Percentiles rank a stretch among this genome's conserved stretches.
Evolutionary conservation across 2,888 invertebrate genomes (phyloP).

Genomic region (Heliconius cydno): DNA sequence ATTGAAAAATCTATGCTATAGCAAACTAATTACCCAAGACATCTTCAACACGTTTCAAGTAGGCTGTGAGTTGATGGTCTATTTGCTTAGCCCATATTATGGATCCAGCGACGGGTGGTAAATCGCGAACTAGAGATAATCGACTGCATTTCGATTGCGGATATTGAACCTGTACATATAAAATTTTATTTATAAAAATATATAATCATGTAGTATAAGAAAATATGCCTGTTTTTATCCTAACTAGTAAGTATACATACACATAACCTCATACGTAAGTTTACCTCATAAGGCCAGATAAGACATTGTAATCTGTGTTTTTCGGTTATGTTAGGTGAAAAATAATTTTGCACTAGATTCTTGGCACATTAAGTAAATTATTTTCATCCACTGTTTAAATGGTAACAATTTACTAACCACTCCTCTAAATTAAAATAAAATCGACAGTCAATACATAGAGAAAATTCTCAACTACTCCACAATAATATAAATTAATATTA

Average conservation of each 20-base stretch:
- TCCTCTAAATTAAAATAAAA: too few species aligned
- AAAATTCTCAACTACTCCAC: too few species aligned
- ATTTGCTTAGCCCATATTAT: constrained; percentile 99
- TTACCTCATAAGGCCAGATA: too few species aligned
- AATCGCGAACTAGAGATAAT: constrained; percentile 95
- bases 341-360: too few species aligned
- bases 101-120: constrained; percentile 98
- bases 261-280: too few species aligned
- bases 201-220: not conserved
- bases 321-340: too few species aligned
- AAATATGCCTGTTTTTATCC: not conserved
- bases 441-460: too few species aligned
- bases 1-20: too few species aligned
- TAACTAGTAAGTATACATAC: not conserved
- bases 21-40: constrained; percentile 89
- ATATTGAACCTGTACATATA: constrained; percentile 90
- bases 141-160: constrained; percentile 96
- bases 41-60: constrained; percentile 98
- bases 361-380: too few species aligned
- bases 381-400: too few species aligned
- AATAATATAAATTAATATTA: not conserved
- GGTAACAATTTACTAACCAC: too few species aligned
- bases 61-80: constrained; percentile 97
- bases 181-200: not conserved
- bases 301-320: too few species aligned